phyloP scores from a whole-genome alignment of 1,140 invertebrate genomes.

The Leptinotarsa undecemlineata region DNA sequence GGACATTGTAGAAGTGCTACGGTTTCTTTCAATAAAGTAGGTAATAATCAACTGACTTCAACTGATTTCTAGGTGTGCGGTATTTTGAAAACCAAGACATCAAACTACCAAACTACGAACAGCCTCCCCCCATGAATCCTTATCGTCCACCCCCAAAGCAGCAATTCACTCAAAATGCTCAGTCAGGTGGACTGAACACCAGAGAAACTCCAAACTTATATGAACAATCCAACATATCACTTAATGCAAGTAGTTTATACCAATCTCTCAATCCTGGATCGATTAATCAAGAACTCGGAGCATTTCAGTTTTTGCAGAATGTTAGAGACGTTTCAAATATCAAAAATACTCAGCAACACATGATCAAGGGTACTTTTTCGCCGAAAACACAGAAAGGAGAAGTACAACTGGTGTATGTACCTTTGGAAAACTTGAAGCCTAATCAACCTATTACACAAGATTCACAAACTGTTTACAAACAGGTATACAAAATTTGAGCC shows the following conservation, averaged over 20 bases:
- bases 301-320: slow-evolving; percentile 18
- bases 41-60: too few relatives aligned
- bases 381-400: slow-evolving; percentile 61
- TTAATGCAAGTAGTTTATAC: slow-evolving; percentile 38
- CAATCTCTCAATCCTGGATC: slow-evolving; percentile 36
- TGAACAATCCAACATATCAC: slow-evolving; percentile 35
- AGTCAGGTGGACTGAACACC: slow-evolving; percentile 32
- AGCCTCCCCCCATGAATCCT: slow-evolving; percentile 22
- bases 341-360: background rate
- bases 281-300: slow-evolving; percentile 39
- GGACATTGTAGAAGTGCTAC: too few relatives aligned
- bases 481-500: background rate
- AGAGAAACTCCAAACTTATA: slow-evolving; percentile 35
- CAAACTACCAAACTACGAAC: slow-evolving; percentile 16
- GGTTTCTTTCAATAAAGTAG: too few relatives aligned
- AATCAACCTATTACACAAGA: slow-evolving; percentile 31
- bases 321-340: background rate
- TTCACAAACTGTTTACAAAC: slow-evolving; percentile 16
- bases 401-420: slow-evolving; percentile 79
- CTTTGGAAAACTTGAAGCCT: slow-evolving; percentile 68
- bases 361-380: slow-evolving; percentile 25
- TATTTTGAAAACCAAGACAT: slow-evolving; percentile 23
- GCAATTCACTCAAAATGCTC: slow-evolving; percentile 31
- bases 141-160: slow-evolving; percentile 17
- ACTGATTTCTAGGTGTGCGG: slow-evolving; percentile 4